Evolutionary conservation across 2,888 invertebrate genomes (phyloP), one percentile per base, ranked within the genome.

Genomic region (Mycalesis mineus): DNA sequence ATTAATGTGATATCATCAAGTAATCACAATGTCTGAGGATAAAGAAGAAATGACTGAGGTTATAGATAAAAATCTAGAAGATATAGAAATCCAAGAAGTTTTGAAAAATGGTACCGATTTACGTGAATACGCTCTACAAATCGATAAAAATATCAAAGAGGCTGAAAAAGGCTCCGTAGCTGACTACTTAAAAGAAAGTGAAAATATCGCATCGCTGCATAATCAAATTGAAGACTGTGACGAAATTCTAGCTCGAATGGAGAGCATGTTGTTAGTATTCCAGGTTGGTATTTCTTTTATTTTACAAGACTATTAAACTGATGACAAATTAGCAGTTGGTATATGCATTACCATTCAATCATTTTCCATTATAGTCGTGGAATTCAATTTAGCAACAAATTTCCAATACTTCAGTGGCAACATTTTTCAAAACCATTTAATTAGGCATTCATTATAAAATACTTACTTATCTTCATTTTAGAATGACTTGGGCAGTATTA

Each of bases 151-250:
- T 77, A 92, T 99, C 47, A 94, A 95, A 74, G 95, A 96, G 79
- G 96, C 96, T 8, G 97, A 97, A 81, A 96, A 96, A 77, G 93
- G 93, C 72, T 96, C 96, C 4, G 94, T 97, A 41, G 94, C 95
- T 63, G 97, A 97, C 80, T 97, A 98, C 78, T 95, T 98, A 55
- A 95, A 96, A 72, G 98, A 98, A 83, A 97, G 98, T 80, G 94
- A 96, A 79, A 98, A 98, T 77, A 98, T 99, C 70, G 96, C 97
- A 11, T 95, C 94, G 72, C 91, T 99, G 15, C 98, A 99, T 81
- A 95, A 95, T 78, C 98, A 99, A 89, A 98, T 99, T 66, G 94
- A 96, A 67, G 95, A 96, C 58, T 99, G 99, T 83, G 99, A 99
- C 85, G 94, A 95, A 67, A 98, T 99, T 69, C 91, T 99, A 61